phyloP scores from a whole-genome alignment of 35 echinoderm and acorn worm species.

The Antedon bifida region DNA sequence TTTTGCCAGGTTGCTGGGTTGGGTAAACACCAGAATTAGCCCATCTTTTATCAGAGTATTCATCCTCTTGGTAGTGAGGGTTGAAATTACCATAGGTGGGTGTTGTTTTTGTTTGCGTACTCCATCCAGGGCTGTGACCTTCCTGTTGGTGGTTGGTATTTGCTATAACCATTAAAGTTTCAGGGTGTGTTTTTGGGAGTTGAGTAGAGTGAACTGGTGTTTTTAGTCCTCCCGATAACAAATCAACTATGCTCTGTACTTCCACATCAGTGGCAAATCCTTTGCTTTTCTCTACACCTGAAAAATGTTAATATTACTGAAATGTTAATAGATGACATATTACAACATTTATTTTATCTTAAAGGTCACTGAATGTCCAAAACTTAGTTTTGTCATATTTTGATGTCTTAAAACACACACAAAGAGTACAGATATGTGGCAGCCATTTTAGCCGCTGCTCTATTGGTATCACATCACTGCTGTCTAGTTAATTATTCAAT shows the following conservation, averaged over 20 bases:
- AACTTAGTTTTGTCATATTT: no score
- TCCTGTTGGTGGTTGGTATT: neutral
- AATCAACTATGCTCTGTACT: conserved; percentile 8
- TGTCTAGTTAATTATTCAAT: no score
- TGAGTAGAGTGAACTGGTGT: neutral
- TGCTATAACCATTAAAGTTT: neutral
- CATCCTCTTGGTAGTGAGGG: neutral
- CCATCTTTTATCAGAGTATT: neutral
- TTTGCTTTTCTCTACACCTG: neutral
- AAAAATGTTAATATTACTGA: neutral
- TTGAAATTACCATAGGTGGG: neutral
- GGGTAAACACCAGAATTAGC: neutral
- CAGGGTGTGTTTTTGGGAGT: neutral
- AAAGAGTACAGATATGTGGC: no score
- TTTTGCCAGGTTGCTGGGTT: neutral
- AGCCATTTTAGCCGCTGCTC: no score
- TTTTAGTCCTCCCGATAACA: neutral
- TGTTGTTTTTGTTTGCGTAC: neutral
- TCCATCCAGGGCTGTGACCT: neutral
- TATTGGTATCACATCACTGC: no score
- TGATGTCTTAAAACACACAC: no score
- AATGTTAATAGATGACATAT: neutral
- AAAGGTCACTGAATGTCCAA: no score
- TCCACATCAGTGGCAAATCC: neutral
- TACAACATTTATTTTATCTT: no score